Evolutionary conservation across 1,140 invertebrate genomes (phyloP), one percentile per base, ranked within the genome.

Genomic region (Leptopilina boulardi): DNA sequence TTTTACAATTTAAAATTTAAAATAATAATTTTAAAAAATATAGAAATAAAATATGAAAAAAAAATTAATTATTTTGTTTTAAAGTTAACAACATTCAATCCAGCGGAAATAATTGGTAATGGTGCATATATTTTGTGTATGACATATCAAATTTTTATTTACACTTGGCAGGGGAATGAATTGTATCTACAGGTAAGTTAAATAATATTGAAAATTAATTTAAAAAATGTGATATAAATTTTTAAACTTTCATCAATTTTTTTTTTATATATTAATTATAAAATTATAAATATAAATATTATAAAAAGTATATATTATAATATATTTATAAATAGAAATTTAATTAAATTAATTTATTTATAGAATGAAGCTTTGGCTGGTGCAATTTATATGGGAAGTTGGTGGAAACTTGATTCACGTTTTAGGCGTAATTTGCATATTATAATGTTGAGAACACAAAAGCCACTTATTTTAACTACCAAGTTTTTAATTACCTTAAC

Each of bases 161-260:
- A 91, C 80, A 92, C 92, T 54, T 93, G 92, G 84, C 90, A 92
- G 47, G 92, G 92, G 18, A 92, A 91, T 78, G 89, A 92, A 82
- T 81, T 92, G 0, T 80, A 87, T 19, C 82, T 90, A 56, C 91
- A 92, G 81, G 83, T 82, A 72, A 59, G 15, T 21, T 26, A 47
- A 3, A 3, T 47, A 34, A 34, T 34, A 3, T 47, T 47, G 13
- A 42, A 42, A 4, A 4, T 42, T 42, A 42, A 42, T 42, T 42
- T 42, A 8, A 10, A n/a, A n/a, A n/a, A n/a, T n/a, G n/a, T n/a
- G n/a, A n/a, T n/a, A n/a, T n/a, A n/a, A n/a, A n/a, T n/a, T n/a
- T n/a, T n/a, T n/a, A n/a, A n/a, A n/a, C n/a, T n/a, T n/a, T n/a
- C n/a, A n/a, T n/a, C n/a, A n/a, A n/a, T n/a, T n/a, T n/a, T n/a